Percentiles rank a stretch among this genome's conserved stretches.
Evolutionary conservation across 1,140 invertebrate species (phyloP).

Genomic region (Neomicropteryx cornuta): DNA sequence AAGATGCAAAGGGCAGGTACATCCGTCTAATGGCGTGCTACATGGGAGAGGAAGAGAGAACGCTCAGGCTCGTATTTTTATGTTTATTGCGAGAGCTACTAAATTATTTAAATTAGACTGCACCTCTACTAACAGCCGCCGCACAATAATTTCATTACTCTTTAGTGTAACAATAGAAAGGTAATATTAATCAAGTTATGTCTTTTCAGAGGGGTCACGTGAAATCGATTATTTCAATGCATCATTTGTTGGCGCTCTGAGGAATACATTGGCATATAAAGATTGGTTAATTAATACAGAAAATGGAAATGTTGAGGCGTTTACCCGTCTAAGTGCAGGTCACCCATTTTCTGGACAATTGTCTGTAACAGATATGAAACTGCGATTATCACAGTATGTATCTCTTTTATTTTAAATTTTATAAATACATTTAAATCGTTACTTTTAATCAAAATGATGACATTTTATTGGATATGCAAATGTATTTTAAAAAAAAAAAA

Average conservation of each 20-base stretch:
- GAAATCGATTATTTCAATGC: conserved; percentile 84
- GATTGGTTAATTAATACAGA: conserved; percentile 63
- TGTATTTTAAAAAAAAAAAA: not conserved
- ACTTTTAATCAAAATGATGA: conserved; percentile 1
- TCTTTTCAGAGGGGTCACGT: conserved; percentile 50
- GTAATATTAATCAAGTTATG: not conserved
- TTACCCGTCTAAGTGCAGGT: conserved; percentile 56
- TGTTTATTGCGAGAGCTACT: too few relatives aligned
- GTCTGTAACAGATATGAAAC: conserved; percentile 88
- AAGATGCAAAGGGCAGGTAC: too few relatives aligned
- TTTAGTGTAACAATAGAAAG: not conserved
- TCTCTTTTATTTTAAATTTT: conserved; percentile 9
- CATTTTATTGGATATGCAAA: conserved; percentile 1
- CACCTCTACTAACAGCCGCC: not conserved
- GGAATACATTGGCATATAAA: conserved; percentile 79
- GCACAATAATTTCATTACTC: not conserved
- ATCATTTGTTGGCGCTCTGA: conserved; percentile 76
- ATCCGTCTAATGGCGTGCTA: too few relatives aligned
- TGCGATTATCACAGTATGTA: conserved; percentile 81
- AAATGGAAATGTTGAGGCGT: conserved; percentile 45
- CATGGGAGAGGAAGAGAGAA: too few relatives aligned
- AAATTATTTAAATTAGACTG: conserved; percentile 2
- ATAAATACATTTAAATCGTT: conserved; percentile 2
- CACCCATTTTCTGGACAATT: conserved; percentile 90
- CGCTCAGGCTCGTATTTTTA: too few relatives aligned